Evolutionary conservation across 2,797 vertebrate genomes (phyloP).

Genomic region (Vespertilio murinus): DNA sequence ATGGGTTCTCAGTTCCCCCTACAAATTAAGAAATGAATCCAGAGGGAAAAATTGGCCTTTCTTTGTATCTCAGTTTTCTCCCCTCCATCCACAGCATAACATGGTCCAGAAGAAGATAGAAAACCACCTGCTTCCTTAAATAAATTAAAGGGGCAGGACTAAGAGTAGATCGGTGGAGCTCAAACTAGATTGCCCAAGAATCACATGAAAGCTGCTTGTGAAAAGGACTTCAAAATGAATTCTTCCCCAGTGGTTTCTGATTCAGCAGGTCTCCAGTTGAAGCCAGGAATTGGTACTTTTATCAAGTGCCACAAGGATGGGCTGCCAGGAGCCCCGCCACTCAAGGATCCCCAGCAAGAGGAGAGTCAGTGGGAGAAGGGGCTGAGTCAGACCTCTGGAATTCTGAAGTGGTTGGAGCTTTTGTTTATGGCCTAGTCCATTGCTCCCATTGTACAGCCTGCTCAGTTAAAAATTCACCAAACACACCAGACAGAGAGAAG

Average conservation of each 20-base stretch:
- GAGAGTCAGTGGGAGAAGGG: background rate
- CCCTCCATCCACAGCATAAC: background rate
- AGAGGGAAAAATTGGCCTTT: background rate
- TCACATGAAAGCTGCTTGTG: background rate
- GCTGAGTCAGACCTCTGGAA: conserved; percentile 62
- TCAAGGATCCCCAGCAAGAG: background rate
- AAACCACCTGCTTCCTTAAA: background rate
- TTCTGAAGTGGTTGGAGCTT: conserved; percentile 44
- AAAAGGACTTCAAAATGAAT: background rate
- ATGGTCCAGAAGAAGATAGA: background rate
- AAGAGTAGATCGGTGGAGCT: background rate
- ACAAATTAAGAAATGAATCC: background rate
- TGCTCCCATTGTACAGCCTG: conserved; percentile 39
- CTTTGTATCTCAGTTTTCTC: background rate
- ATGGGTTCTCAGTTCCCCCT: background rate
- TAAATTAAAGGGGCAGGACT: background rate
- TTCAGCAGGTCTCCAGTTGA: background rate
- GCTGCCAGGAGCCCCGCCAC: conserved; percentile 14
- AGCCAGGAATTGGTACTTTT: background rate
- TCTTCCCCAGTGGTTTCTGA: conserved; percentile 4
- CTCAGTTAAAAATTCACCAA: conserved; percentile 70
- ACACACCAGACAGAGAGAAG: conserved; percentile 41
- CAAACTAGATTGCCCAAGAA: background rate
- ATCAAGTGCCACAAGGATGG: background rate
- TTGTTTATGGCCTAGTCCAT: conserved; percentile 47